Evolutionary conservation across 2,113 vertebrate genomes (phyloP).

Genomic region (Catharus bicknelli): DNA sequence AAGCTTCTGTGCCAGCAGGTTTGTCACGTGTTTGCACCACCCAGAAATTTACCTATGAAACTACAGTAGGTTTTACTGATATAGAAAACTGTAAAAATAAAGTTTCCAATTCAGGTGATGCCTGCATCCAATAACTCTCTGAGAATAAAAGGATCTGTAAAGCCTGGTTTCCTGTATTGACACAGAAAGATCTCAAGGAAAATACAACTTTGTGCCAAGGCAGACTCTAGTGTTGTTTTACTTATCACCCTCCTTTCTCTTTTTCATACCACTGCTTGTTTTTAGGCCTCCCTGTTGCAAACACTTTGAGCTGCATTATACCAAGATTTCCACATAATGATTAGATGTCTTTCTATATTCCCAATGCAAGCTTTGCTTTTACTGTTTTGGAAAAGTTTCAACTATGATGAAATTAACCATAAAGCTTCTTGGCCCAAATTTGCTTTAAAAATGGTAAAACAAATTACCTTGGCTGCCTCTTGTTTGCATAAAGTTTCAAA

Average conservation of each 20-base stretch:
- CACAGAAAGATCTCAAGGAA: background rate
- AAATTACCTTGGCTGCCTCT: background rate
- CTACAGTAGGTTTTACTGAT: background rate
- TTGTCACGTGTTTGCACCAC: background rate
- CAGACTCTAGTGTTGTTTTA: background rate
- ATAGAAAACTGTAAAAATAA: background rate
- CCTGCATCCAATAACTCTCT: background rate
- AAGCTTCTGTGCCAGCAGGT: background rate
- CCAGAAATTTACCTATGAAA: background rate
- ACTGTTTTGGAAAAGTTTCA: constrained; percentile 47
- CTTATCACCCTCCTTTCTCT: background rate
- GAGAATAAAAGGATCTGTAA: background rate
- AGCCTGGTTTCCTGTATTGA: background rate
- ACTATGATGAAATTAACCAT: constrained; percentile 4
- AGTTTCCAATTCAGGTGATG: background rate
- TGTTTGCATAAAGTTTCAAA: background rate
- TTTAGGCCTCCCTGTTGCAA: background rate
- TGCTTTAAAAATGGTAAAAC: constrained; percentile 13
- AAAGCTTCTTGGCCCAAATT: constrained; percentile 18
- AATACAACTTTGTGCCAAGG: background rate
- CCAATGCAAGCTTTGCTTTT: constrained; percentile 21
- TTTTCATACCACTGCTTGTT: background rate
- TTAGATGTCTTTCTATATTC: background rate
- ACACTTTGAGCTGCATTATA: background rate
- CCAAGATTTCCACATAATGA: background rate